phyloP scores from a whole-genome alignment of 2,113 vertebrate species.

The Dicrurus megarhynchus region DNA sequence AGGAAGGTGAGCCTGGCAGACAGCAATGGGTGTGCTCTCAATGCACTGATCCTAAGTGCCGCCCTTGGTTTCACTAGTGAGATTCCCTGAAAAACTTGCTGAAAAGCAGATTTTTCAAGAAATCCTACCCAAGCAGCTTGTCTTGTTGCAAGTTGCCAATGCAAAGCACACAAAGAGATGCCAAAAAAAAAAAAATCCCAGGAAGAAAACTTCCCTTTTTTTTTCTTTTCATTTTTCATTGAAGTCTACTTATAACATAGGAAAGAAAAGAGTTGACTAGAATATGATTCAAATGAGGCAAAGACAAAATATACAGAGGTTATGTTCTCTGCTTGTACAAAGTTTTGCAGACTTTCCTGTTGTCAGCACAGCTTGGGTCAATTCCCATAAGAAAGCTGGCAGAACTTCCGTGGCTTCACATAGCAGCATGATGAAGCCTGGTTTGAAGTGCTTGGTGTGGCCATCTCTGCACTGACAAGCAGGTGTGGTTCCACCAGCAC shows the following conservation, averaged over 20 bases:
- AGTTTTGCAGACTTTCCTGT: background rate
- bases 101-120: background rate
- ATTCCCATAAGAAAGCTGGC: background rate
- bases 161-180: background rate
- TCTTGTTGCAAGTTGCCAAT: background rate
- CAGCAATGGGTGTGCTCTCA: background rate
- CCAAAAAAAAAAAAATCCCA: background rate
- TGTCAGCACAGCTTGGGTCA: background rate
- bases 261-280: background rate
- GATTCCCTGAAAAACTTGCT: background rate
- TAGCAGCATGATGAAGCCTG: background rate
- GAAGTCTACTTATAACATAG: background rate
- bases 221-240: background rate
- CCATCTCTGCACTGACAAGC: background rate
- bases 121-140: background rate
- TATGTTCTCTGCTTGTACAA: background rate
- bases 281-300: background rate
- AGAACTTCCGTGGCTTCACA: background rate
- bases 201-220: background rate
- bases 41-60: background rate
- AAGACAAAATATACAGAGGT: background rate
- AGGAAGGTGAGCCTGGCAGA: background rate
- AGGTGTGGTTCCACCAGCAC: background rate
- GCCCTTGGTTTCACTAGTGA: background rate
- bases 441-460: background rate